phyloP scores from a whole-genome alignment of 2,888 invertebrate species.

The Orthonevra nobilis region DNA sequence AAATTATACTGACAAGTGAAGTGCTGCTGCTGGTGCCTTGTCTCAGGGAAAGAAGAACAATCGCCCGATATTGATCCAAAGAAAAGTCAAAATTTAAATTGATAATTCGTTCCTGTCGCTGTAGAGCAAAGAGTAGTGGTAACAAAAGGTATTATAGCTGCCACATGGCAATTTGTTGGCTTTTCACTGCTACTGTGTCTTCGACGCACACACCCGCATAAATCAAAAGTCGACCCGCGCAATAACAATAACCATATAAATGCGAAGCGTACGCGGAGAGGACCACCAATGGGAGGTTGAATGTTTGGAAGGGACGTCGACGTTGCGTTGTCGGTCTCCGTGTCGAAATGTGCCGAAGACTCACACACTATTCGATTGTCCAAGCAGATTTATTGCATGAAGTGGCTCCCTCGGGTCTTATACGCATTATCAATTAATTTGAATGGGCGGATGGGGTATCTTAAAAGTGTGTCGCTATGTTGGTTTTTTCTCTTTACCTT shows the following conservation, averaged over 20 bases:
- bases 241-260: constrained; percentile 31
- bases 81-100: constrained; percentile 67
- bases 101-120: constrained; percentile 53
- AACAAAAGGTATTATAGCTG: constrained; percentile 54
- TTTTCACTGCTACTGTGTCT: constrained; percentile 48
- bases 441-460: constrained; percentile 41
- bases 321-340: constrained; percentile 12
- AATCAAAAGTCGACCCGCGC: constrained; percentile 53
- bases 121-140: constrained; percentile 6
- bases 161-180: constrained; percentile 66
- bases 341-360: constrained; percentile 41
- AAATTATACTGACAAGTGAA: constrained; percentile 66
- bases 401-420: constrained; percentile 49
- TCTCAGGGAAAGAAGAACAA: constrained; percentile 45
- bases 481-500: background rate
- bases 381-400: constrained; percentile 57
- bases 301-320: constrained; percentile 13
- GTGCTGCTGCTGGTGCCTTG: constrained; percentile 33
- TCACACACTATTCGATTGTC: constrained; percentile 54
- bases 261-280: constrained; percentile 2
- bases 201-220: constrained; percentile 51
- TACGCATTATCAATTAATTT: constrained; percentile 65
- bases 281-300: constrained; percentile 1
- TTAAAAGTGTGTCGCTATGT: too few species aligned
- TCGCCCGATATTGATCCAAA: constrained; percentile 60